A percentile compares a stretch with the other conserved stretches of the same genome.
These are phyloP conservation scores for Chlorodrepanis virens DNA, from an alignment of 2,113 vertebrate genomes.

Conservation along the genomic window DNA sequence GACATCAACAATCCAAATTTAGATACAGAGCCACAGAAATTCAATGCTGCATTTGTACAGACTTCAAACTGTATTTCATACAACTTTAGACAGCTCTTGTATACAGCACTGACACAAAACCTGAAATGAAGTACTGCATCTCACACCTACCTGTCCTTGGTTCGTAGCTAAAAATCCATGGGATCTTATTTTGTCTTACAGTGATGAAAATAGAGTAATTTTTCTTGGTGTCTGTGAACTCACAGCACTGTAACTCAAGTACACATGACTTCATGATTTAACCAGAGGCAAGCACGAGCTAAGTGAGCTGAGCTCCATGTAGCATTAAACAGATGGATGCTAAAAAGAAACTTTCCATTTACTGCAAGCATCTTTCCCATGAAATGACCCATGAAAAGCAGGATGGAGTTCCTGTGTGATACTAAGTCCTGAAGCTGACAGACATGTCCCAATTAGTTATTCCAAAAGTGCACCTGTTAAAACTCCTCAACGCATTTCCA, in stretches of 20 bases:
- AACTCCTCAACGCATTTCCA: not conserved
- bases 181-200: not conserved
- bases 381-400: conserved; percentile 12
- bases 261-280: not conserved
- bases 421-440: not conserved
- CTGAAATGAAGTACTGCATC: not conserved
- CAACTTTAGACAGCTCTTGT: not conserved
- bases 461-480: not conserved
- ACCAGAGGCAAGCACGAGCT: not conserved
- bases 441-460: not conserved
- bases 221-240: not conserved
- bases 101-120: not conserved
- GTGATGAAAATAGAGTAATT: not conserved
- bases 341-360: not conserved
- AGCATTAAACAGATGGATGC: not conserved
- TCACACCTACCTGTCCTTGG: not conserved
- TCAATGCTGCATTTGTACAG: not conserved
- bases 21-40: not conserved
- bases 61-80: not conserved
- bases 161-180: not conserved
- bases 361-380: not conserved
- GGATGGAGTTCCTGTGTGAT: rapidly evolving
- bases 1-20: not conserved
- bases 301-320: not conserved
- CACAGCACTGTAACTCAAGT: not conserved